Base-by-base conservation (phyloP, 2,888 invertebrate genomes). In the Physocephala rufipes region DNA sequence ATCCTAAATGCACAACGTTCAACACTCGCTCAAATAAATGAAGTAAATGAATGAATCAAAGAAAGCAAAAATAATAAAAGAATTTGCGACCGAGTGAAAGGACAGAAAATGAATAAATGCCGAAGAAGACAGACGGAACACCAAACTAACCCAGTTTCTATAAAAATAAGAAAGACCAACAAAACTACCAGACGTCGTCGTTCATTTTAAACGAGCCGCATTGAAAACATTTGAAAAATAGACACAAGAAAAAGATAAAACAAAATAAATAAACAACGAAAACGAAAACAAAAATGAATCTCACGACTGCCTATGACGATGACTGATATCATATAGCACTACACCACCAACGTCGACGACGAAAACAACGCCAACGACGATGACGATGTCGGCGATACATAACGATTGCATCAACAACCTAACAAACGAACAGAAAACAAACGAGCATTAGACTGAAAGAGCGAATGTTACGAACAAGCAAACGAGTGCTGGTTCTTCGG, bases 61-160 rank as follows among this genome's bases (percentile, higher is more conserved):
- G n/a, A n/a, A n/a, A n/a, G n/a, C n/a, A n/a, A n/a, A n/a, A n/a
- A n/a, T n/a, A n/a, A n/a, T n/a, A n/a, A n/a, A n/a, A n/a, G n/a
- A n/a, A n/a, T n/a, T n/a, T n/a, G n/a, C n/a, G n/a, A n/a, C n/a
- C n/a, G n/a, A n/a, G 47, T 36, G 68, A 43, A 21, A 36, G 55
- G 30, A 43, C 24, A 49, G 62, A 51, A n/a, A n/a, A 65, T 62
- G 55, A 58, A 21, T 24, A 19, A 26, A 62, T 19, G 71, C 47
- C 66, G 47, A 62, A 63, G 47, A 64, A 70, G 53, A 36, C 47
- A 70, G 58, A 75, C 76, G 75, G 76, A 78, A 77, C 75, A 76
- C 77, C 76, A 78, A 79, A 78, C 78, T 79, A 79, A 79, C 78
- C 79, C 69, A 79, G 77, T 79, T 79, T 78, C 73, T 70, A 55